phyloP scores from a whole-genome alignment of 2,113 vertebrate genomes.

The Toxotes jaculatrix region DNA sequence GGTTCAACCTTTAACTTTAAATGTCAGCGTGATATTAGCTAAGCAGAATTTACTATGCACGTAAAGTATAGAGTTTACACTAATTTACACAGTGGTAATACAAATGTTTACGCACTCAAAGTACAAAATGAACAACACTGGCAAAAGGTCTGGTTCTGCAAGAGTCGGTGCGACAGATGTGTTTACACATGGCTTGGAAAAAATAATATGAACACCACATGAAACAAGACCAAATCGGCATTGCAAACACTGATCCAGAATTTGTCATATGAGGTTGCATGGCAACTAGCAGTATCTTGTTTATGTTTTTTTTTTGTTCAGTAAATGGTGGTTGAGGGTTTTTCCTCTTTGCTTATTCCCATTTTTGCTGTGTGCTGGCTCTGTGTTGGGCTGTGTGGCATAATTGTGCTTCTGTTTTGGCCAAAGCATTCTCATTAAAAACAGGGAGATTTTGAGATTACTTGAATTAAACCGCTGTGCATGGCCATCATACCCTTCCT shows the following conservation, averaged over 20 bases:
- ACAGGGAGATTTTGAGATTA: not conserved
- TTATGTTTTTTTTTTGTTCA: conserved; percentile 35
- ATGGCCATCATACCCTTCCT: not conserved
- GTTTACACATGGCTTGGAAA: not conserved
- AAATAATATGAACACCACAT: not conserved
- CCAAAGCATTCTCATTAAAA: not conserved
- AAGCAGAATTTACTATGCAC: conserved; percentile 10
- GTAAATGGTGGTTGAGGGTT: conserved; percentile 23
- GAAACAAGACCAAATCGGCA: conserved; percentile 25
- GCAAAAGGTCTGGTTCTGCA: not conserved
- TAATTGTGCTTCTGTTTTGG: not conserved
- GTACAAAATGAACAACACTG: not conserved
- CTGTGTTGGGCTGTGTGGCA: not conserved
- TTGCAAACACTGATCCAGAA: conserved; percentile 31
- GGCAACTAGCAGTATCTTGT: conserved; percentile 48
- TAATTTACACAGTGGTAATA: not conserved
- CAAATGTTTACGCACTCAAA: not conserved
- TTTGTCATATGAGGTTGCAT: conserved; percentile 52
- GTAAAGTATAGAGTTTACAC: too few species aligned
- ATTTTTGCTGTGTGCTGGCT: not conserved
- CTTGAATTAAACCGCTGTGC: not conserved
- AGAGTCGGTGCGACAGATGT: not conserved
- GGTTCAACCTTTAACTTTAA: conserved; percentile 37
- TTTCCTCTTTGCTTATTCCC: not conserved
- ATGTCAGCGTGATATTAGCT: conserved; percentile 30